Conservation (phyloP, 2,888 invertebrate species). For the Uloborus plumipes region DNA sequence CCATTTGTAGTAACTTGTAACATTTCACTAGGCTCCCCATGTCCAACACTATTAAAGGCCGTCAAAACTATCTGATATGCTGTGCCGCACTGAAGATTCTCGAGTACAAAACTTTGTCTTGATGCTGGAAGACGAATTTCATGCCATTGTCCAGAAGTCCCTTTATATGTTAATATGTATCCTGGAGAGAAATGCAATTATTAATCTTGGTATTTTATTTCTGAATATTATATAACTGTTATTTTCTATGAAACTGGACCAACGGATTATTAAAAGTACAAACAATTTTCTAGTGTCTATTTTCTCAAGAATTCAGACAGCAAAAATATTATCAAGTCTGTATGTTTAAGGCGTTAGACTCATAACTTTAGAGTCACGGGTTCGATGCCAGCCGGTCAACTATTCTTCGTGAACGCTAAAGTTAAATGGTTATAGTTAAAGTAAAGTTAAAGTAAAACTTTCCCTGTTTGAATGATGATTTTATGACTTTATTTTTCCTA, state of each 20-base stretch:
- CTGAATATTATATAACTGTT: neutral
- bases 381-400: too few species aligned
- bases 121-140: constrained; percentile 61
- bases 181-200: constrained; percentile 22
- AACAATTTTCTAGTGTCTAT: too few species aligned
- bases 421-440: too few species aligned
- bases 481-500: too few species aligned
- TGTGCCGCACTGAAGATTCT: constrained; percentile 70
- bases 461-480: too few species aligned
- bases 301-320: too few species aligned
- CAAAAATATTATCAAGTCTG: too few species aligned
- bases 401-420: too few species aligned
- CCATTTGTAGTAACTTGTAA: constrained; percentile 69
- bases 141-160: constrained; percentile 61
- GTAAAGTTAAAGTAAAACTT: too few species aligned
- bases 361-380: too few species aligned
- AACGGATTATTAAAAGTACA: too few species aligned
- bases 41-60: constrained; percentile 71
- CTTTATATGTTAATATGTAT: constrained; percentile 64
- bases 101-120: constrained; percentile 60
- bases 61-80: constrained; percentile 69
- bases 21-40: constrained; percentile 69
- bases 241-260: neutral
- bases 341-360: too few species aligned
- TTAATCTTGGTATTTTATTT: neutral